Evolutionary conservation across 2,888 invertebrate species (phyloP), one percentile per base, ranked within the genome.

Genomic region (Tillus elongatus): DNA sequence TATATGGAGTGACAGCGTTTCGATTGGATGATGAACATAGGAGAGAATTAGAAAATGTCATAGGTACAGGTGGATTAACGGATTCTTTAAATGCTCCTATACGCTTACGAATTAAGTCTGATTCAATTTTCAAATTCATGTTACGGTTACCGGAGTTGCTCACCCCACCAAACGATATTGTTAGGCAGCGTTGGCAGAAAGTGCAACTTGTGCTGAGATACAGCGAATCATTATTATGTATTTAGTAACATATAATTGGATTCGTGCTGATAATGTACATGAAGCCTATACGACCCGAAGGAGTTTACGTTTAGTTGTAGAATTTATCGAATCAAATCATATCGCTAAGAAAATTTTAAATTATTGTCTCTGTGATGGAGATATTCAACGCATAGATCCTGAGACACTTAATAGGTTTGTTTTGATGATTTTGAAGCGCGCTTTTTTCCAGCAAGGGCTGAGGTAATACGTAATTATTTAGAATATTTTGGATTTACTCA

Each of bases 151-250:
- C 31, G 3, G 15, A 15, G 4, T 15, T 31, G 2, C 16, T 31
- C 8, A 15, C 31, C 2, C 31, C 31, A 2, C 31, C 15, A n/a
- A 16, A 31, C 15, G 6, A 16, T 2, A 12, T 31, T 2, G 4
- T 31, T 2, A 14, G 15, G 4, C 31, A 31, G 8, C 31, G n/a
- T 16, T 31, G 3, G 31, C 31, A 3, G 31, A 31, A 8, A 31
- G 15, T 8, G 31, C 31, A 6, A 31, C 31, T 3, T 15, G 31
- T 2, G 31, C 31, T 2, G 31, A 31, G n/a, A 6, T 30, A 4
- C 31, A 31, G 9, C n/a, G 31, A n/a, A 31, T 31, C 4, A 16
- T 31, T 13, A 31, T 15, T n/a, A 31, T 31, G 31, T 31, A 16
- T 31, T 12, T 31, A 13, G 15, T 15, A 9, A 9, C 16, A 2